Evolutionary conservation across 2,888 invertebrate genomes (phyloP).

Genomic region (Tanytarsus gracilentus): DNA sequence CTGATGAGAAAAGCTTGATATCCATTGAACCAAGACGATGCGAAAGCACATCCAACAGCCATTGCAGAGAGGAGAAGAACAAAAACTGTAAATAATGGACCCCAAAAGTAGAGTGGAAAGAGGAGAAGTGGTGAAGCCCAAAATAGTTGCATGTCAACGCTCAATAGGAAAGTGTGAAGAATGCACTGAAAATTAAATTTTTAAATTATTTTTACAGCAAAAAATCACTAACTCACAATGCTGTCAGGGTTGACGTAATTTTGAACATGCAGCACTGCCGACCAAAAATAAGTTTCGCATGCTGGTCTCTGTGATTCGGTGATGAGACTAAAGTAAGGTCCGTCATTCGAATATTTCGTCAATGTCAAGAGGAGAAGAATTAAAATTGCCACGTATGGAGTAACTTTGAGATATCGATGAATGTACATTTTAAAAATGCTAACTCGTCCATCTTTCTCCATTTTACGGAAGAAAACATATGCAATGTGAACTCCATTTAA

Average conservation of each 20-base stretch:
- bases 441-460: neutral
- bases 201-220: neutral
- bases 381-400: neutral
- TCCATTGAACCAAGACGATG: neutral
- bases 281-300: conserved; percentile 11
- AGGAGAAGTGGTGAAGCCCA: neutral
- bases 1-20: neutral
- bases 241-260: neutral
- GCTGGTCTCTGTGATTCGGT: neutral
- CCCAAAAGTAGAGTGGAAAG: neutral
- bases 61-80: neutral
- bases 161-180: neutral
- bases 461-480: neutral
- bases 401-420: neutral
- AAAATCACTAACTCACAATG: neutral
- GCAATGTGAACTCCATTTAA: neutral
- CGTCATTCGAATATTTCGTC: neutral
- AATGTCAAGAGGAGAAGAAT: neutral
- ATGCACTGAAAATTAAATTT: neutral
- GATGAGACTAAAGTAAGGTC: neutral
- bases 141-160: conserved; percentile 7
- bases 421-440: neutral
- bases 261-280: conserved; percentile 1
- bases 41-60: neutral
- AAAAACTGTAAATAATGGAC: neutral